Percentiles rank a stretch among this genome's conserved stretches.
These are phyloP conservation scores for Dermochelys coriacea DNA, from an alignment of 2,797 vertebrate genomes.

Conservation along the genomic window DNA sequence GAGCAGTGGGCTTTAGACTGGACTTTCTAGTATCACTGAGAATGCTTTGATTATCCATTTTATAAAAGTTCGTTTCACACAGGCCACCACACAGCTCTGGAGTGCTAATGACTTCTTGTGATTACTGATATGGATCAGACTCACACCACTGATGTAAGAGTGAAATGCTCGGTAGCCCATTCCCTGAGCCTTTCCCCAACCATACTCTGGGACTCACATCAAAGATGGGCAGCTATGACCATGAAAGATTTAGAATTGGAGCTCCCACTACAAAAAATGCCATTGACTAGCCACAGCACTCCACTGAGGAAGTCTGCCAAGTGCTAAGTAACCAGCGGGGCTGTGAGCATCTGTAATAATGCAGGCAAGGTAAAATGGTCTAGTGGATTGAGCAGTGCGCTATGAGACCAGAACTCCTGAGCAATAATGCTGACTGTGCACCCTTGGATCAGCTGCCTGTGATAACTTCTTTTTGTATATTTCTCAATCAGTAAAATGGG, in stretches of 20 bases:
- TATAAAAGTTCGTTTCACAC: not conserved
- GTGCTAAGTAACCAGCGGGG: fast-evolving
- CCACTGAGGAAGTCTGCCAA: not conserved
- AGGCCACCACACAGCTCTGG: not conserved
- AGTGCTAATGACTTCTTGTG: not conserved
- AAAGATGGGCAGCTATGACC: not conserved
- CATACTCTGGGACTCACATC: not conserved
- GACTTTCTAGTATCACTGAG: not conserved
- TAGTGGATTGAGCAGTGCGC: not conserved
- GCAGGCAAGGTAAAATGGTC: not conserved
- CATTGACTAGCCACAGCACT: fast-evolving
- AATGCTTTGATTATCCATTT: not conserved
- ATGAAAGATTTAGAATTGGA: not conserved
- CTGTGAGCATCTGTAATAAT: not conserved
- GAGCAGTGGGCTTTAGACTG: not conserved
- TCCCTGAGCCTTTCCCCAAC: not conserved
- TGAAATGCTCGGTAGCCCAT: not conserved
- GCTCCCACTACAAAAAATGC: not conserved
- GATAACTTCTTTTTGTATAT: not conserved
- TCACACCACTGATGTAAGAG: not conserved
- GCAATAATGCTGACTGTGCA: not conserved
- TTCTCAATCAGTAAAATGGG: not conserved
- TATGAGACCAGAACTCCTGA: not conserved
- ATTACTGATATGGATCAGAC: not conserved
- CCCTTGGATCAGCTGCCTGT: not conserved